A percentile compares a stretch with the other conserved stretches of the same genome.
Evolutionary conservation across 1,140 invertebrate species (phyloP).

Genomic region (Hyles vespertilio): DNA sequence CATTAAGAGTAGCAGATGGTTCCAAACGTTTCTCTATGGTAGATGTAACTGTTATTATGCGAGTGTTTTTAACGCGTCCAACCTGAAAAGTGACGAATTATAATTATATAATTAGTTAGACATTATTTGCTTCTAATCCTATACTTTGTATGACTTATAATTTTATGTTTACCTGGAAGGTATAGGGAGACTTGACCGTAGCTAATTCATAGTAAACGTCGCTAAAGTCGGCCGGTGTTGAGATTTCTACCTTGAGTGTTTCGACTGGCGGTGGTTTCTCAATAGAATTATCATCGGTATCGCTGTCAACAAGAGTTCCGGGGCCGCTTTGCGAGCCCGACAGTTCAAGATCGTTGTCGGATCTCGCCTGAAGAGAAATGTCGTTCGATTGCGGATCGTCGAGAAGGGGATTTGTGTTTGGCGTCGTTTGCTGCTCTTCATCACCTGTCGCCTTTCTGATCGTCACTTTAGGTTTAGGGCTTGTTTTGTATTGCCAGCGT

Average conservation of each 20-base stretch:
- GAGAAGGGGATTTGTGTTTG: constrained; percentile 57
- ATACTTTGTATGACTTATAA: background rate
- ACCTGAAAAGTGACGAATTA: constrained; percentile 78
- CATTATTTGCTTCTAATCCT: background rate
- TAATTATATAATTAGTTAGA: constrained; percentile 2
- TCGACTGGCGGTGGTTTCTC: constrained; percentile 81
- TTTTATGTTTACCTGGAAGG: constrained; percentile 83
- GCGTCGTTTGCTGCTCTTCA: constrained; percentile 70
- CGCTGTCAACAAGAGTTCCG: constrained; percentile 77
- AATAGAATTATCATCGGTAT: constrained; percentile 77
- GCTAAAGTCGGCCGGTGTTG: constrained; percentile 87
- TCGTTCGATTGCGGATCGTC: constrained; percentile 63
- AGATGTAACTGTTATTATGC: constrained; percentile 89
- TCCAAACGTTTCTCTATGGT: constrained; percentile 86
- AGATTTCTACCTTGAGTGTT: constrained; percentile 90
- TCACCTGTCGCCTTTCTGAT: constrained; percentile 85
- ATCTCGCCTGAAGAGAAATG: constrained; percentile 64
- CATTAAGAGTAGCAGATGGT: constrained; percentile 76
- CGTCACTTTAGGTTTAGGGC: constrained; percentile 88
- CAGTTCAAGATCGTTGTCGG: constrained; percentile 81
- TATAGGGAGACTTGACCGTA: constrained; percentile 91
- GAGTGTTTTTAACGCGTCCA: constrained; percentile 89
- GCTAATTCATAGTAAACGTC: constrained; percentile 92
- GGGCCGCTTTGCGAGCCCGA: constrained; percentile 81
- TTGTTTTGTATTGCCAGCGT: constrained; percentile 92